Evolutionary conservation across 2,113 vertebrate species (phyloP), one percentile per base, ranked within the genome.

Genomic region (Psettodes erumei): DNA sequence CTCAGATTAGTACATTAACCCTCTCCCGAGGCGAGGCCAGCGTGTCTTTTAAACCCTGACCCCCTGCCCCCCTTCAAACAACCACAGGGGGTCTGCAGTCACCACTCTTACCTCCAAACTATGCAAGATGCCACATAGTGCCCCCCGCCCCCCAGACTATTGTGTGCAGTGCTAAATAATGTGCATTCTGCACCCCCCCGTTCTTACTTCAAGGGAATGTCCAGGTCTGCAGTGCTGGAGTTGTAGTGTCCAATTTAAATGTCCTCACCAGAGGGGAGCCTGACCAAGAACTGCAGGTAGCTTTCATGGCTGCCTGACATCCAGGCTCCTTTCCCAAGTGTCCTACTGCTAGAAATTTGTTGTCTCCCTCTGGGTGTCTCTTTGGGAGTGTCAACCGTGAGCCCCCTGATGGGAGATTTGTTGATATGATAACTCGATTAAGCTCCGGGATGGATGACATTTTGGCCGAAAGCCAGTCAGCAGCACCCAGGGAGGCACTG

Each of bases 401-500:
- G 91, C 92, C 93, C 90, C 76, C 83, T 70, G 89, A 90, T 89
- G 79, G 90, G 93, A 93, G 88, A 90, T 51, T 93, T 94, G 93
- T 93, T 94, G 94, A 95, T 94, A 96, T 93, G 94, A 97, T 96
- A 96, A 93, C 95, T 97, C 91, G 95, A 96, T 98, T 96, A 96
- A 92, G 87, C 79, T 89, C 18, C 40, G 75, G 91, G 88, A 94
- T 92, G 81, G 93, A 93, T 89, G 91, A 93, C 92, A 83, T 43
- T 76, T 92, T 89, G 88, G 91, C 86, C 86, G 28, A 35, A 87
- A 72, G 92, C 89, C 81, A 73, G 90, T 92, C 77, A 68, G 88
- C 90, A 59, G 81, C 83, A 79, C 95, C 93, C 92, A 85, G 88
- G 92, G 94, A 94, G 92, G 83, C 86, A n/a, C 58, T 93, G 94